Conservation (phyloP, 2,113 vertebrate genomes). For the Glareola pratincola region DNA sequence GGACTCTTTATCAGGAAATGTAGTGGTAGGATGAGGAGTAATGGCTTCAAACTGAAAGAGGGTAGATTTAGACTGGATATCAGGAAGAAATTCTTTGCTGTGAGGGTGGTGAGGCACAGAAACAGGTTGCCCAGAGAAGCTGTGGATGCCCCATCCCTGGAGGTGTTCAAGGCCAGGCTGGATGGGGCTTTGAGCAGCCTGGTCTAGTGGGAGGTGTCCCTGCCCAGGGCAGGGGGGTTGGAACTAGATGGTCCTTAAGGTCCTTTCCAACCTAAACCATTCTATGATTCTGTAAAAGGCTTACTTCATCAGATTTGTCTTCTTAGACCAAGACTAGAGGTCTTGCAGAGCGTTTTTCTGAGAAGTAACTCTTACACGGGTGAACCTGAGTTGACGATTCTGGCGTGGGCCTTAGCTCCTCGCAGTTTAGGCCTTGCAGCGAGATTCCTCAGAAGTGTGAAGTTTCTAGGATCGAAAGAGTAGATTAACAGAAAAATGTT, state of each 20-base stretch:
- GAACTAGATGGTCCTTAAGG: not conserved
- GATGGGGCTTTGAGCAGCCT: not conserved
- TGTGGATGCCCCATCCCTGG: not conserved
- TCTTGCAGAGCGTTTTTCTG: not conserved
- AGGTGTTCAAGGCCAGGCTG: not conserved
- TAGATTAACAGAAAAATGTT: not conserved
- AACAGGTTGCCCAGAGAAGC: not conserved
- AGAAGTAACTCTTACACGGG: not conserved
- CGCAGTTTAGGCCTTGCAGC: not conserved
- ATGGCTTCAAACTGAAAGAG: not conserved
- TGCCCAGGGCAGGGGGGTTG: not conserved
- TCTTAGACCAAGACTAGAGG: not conserved
- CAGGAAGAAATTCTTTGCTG: not conserved
- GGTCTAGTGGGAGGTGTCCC: not conserved
- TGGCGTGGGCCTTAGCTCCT: rapidly evolving
- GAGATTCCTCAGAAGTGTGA: not conserved
- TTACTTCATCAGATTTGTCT: not conserved
- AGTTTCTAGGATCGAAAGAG: not conserved
- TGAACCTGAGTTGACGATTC: not conserved
- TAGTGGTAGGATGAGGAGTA: not conserved
- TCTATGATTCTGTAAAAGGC: not conserved
- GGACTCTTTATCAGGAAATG: not conserved
- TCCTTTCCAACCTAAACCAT: not conserved
- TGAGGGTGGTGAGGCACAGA: not conserved
- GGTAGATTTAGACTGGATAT: not conserved